Conservation (phyloP, 2,888 invertebrate species). For the Synanthedon formicaeformis region DNA sequence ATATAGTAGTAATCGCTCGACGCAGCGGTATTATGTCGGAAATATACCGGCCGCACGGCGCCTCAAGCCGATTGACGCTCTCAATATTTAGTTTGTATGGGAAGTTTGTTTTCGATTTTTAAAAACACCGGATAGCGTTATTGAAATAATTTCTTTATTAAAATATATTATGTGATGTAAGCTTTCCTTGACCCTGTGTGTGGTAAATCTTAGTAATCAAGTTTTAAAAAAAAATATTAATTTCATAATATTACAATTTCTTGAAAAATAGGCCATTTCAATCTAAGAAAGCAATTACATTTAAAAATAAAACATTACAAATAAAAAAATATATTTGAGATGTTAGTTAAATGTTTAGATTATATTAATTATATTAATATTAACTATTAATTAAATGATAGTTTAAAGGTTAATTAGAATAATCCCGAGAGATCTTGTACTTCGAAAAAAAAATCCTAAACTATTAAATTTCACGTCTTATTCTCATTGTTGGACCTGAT, state of each 20-base stretch:
- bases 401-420: too few species aligned
- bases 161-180: conserved; percentile 54
- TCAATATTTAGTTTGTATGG: conserved; percentile 68
- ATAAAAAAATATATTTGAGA: too few species aligned
- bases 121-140: conserved; percentile 49
- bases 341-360: too few species aligned
- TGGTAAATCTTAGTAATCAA: conserved; percentile 29
- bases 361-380: too few species aligned
- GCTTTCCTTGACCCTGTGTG: conserved; percentile 56
- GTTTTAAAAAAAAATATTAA: conserved; percentile 10
- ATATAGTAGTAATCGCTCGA: conserved; percentile 72
- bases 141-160: conserved; percentile 49
- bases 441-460: too few species aligned
- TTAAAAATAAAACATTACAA: too few species aligned
- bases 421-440: too few species aligned
- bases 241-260: not conserved
- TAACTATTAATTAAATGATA: too few species aligned
- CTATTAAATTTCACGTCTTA: too few species aligned
- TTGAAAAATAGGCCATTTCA: too few species aligned
- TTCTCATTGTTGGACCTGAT: too few species aligned
- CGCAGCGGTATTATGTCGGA: conserved; percentile 72
- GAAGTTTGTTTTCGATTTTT: conserved; percentile 62
- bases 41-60: conserved; percentile 68
- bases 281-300: too few species aligned
- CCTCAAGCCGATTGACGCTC: conserved; percentile 61